Conservation (phyloP, 2,888 invertebrate species). For the Steinernema hermaphroditum region DNA sequence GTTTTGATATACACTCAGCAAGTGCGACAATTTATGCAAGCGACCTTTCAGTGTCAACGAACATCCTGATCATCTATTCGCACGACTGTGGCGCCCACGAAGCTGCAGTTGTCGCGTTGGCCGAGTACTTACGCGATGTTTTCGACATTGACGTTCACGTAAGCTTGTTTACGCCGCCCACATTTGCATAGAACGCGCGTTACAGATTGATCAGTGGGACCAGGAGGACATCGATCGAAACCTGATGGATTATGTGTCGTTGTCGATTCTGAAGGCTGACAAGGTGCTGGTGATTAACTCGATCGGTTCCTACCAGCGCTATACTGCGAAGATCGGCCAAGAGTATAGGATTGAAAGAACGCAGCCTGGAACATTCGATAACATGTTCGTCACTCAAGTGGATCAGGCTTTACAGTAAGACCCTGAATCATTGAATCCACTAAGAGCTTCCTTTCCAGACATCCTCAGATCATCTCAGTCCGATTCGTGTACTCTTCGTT, state of each 20-base stretch:
- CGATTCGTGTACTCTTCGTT: conserved; percentile 60
- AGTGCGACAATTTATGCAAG: no score
- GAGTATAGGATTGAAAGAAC: conserved; percentile 49
- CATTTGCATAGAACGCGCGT: neutral
- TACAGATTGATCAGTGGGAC: conserved; percentile 63
- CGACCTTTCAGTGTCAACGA: conserved; percentile 32
- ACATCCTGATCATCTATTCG: conserved; percentile 61
- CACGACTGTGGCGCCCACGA: conserved; percentile 64
- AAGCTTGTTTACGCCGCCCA: conserved; percentile 27
- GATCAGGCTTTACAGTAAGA: conserved; percentile 56
- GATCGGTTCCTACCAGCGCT: conserved; percentile 57
- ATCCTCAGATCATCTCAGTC: conserved; percentile 58
- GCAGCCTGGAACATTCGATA: conserved; percentile 47
- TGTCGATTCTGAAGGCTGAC: conserved; percentile 58
- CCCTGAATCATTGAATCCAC: neutral
- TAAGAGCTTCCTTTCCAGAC: conserved; percentile 49
- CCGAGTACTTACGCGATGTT: conserved; percentile 56
- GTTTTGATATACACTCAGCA: no score
- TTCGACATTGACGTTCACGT: conserved; percentile 59
- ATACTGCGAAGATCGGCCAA: conserved; percentile 44
- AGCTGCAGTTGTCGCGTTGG: conserved; percentile 59
- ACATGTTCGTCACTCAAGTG: conserved; percentile 57
- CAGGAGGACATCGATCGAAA: conserved; percentile 60
- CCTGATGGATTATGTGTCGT: conserved; percentile 60
- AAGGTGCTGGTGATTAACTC: conserved; percentile 65